Percentiles rank a stretch among this genome's conserved stretches.
phyloP scores from a whole-genome alignment of 2,888 invertebrate genomes.

The Andrena praecox region DNA sequence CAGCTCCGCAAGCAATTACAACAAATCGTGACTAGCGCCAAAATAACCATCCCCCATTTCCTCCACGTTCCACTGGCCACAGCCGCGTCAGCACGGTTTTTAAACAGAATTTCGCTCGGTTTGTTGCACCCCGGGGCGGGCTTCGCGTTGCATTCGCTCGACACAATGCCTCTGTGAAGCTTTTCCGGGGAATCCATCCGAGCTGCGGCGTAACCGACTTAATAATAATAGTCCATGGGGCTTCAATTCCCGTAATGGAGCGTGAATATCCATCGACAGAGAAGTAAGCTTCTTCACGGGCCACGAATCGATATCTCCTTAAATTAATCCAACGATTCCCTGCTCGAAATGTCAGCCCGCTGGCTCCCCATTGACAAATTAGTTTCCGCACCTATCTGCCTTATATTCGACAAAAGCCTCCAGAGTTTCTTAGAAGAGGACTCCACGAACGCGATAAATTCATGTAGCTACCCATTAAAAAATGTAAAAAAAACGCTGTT shows the following conservation, averaged over 20 bases:
- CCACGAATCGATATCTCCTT: background rate
- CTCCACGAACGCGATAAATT: too few relatives aligned
- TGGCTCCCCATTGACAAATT: background rate
- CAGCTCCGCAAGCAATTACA: too few relatives aligned
- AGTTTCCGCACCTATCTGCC: background rate
- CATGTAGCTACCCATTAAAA: too few relatives aligned
- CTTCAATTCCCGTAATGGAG: constrained; percentile 38
- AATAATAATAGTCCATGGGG: constrained; percentile 29
- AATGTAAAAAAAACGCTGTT: background rate
- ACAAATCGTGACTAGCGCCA: too few relatives aligned
- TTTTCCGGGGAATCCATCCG: constrained; percentile 28
- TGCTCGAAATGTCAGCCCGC: background rate
- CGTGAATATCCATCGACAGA: constrained; percentile 20
- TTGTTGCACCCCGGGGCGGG: background rate
- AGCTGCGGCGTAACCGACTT: constrained; percentile 16
- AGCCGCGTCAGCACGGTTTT: too few relatives aligned
- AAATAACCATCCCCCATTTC: too few relatives aligned
- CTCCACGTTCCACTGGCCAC: too few relatives aligned
- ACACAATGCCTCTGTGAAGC: background rate
- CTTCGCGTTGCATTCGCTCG: constrained; percentile 8
- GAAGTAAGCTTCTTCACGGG: too few relatives aligned
- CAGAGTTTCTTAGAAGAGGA: too few relatives aligned
- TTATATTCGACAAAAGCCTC: too few relatives aligned
- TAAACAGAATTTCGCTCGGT: background rate
- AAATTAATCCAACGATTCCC: background rate